Percentiles rank a stretch among this genome's conserved stretches.
phyloP scores from a whole-genome alignment of 2,113 vertebrate species.

The Petrocephalus zakoni region DNA sequence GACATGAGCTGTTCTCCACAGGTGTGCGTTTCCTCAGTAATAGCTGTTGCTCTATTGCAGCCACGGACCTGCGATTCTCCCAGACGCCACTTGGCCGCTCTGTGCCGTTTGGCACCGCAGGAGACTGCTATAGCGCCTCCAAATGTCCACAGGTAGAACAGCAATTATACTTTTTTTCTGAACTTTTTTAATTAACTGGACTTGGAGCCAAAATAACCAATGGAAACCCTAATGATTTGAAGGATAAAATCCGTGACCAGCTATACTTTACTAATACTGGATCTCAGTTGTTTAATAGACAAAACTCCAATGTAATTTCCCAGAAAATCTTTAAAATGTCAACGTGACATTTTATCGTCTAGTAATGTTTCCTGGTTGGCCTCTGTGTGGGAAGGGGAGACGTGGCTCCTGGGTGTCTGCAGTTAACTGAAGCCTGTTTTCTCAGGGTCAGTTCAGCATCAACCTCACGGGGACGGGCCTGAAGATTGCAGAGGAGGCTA shows the following conservation, averaged over 20 bases:
- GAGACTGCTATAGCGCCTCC: constrained; percentile 85
- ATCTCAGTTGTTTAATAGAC: neutral
- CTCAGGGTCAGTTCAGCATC: constrained; percentile 89
- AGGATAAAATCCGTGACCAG: neutral
- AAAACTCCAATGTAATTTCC: neutral
- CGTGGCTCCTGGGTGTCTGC: neutral
- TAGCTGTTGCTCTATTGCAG: constrained; percentile 51
- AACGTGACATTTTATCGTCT: neutral
- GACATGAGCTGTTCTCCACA: neutral
- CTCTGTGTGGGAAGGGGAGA: neutral
- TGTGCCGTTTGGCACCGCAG: constrained; percentile 79
- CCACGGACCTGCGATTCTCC: constrained; percentile 79
- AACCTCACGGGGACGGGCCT: constrained; percentile 85
- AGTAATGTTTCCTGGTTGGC: neutral
- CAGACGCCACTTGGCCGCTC: constrained; percentile 70
- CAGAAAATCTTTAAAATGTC: neutral
- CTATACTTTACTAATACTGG: neutral
- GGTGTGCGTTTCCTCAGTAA: neutral
- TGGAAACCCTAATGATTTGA: neutral
- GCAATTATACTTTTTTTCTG: neutral
- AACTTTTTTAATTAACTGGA: neutral
- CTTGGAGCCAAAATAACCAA: neutral
- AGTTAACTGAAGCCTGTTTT: neutral
- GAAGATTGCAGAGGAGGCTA: constrained; percentile 71
- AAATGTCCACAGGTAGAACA: constrained; percentile 78